Evolutionary conservation across 1,140 invertebrate species (phyloP), one percentile per base, ranked within the genome.

Genomic region (Atta colombica): DNA sequence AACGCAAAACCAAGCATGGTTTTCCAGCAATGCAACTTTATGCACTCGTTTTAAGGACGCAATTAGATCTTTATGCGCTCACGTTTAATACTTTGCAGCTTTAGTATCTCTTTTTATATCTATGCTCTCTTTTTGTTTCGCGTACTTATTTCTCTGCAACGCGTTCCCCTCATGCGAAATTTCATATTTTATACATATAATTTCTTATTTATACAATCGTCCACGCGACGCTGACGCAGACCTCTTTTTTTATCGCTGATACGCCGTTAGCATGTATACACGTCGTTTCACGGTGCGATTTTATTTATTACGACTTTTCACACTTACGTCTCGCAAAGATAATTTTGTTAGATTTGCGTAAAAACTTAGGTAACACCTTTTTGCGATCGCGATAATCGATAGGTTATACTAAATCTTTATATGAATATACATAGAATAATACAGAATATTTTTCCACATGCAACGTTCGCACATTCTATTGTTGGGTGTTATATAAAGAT

Each of bases 241-340:
- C 53, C 31, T n/a, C 80, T 85, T 69, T 65, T 65, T 90, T 91
- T 92, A 91, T 92, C 90, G 92, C 85, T 94, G 94, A 94, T 95
- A 93, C 89, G 89, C 92, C 89, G 93, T 95, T 94, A 92, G 93
- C 94, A 93, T 94, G 94, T 85, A 63, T 85, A 90, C 61, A 84
- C 86, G 89, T 89, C 94, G 93, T 94, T 95, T 94, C 94, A 94
- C 92, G 92, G 88, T 91, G 90, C 91, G 94, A 94, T 94, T 94
- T 94, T 94, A 93, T 94, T 94, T 93, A 94, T 94, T 91, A 77
- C 68, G 74, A 92, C 90, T 92, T 91, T 91, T 87, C 90, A 71
- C 84, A 86, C 85, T 86, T 18, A 6, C 53, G 28, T 55, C n/a
- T 18, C 55, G 72, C 71, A 69, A 45, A 58, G 55, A 81, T 85